Percentiles rank a stretch among this genome's conserved stretches.
Conservation (phyloP, 2,888 invertebrate species). For the Cerastis leucographa region DNA sequence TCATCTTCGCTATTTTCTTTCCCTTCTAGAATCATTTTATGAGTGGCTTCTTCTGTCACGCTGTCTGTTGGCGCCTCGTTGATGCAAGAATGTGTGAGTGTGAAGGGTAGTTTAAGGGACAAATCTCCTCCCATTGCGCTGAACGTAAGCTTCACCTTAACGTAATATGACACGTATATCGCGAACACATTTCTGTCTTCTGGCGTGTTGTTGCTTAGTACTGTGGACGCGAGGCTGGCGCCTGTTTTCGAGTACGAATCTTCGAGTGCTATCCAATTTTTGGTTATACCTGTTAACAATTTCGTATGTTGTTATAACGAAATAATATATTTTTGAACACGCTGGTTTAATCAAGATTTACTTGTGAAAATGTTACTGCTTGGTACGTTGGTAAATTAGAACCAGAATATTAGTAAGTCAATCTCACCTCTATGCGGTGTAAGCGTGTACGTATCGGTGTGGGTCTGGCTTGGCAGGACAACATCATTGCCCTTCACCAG, state of each 20-base stretch:
- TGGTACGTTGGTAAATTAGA: background rate
- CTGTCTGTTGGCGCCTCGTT: constrained; percentile 91
- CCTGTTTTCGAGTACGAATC: constrained; percentile 94
- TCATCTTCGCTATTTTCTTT: constrained; percentile 87
- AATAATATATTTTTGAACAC: background rate
- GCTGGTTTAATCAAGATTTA: background rate
- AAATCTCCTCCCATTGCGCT: constrained; percentile 96
- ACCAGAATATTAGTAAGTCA: no score
- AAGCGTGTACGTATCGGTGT: constrained; percentile 92
- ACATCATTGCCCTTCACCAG: constrained; percentile 91
- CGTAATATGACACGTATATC: constrained; percentile 97
- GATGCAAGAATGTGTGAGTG: constrained; percentile 93
- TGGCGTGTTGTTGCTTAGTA: constrained; percentile 89
- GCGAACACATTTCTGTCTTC: constrained; percentile 96
- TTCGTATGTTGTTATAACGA: background rate
- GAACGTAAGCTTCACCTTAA: constrained; percentile 95
- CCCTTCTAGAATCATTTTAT: constrained; percentile 87
- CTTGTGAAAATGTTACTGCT: background rate
- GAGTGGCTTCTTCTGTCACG: constrained; percentile 87
- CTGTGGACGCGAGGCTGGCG: constrained; percentile 92
- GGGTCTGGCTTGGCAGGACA: constrained; percentile 92
- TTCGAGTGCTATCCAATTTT: constrained; percentile 98
- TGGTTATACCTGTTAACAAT: constrained; percentile 92
- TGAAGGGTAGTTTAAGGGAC: constrained; percentile 95
- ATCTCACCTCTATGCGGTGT: constrained; percentile 91